Percentiles rank a stretch among this genome's conserved stretches.
These are phyloP conservation scores for Emys orbicularis DNA, from an alignment of 2,797 vertebrate species.

Conservation along the genomic window DNA sequence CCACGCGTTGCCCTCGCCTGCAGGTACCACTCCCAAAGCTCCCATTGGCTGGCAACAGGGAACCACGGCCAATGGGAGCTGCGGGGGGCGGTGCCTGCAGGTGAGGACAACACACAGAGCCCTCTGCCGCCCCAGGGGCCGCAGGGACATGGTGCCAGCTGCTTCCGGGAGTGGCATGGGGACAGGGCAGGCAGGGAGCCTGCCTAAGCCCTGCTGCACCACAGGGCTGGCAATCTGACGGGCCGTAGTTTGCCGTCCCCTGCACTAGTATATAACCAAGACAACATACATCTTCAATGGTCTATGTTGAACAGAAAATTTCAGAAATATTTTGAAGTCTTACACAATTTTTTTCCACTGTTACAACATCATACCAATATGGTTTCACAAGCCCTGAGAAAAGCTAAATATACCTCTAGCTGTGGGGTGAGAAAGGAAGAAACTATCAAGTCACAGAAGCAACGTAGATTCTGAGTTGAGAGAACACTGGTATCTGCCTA, in stretches of 20 bases:
- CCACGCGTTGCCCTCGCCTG: accelerated
- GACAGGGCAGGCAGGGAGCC: no score
- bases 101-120: no score
- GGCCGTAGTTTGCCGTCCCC: no score
- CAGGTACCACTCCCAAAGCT: no score
- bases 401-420: not conserved
- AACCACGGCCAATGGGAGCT: no score
- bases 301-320: not conserved
- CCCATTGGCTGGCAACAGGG: no score
- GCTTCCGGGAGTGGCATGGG: no score
- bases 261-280: not conserved
- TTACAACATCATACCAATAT: not conserved
- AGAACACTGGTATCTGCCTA: not conserved
- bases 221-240: no score
- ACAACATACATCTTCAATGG: not conserved
- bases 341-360: not conserved
- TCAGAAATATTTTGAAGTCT: not conserved
- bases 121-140: no score
- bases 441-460: not conserved
- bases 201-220: no score
- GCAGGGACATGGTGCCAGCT: no score
- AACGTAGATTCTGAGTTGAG: not conserved
- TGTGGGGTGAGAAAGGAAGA: not conserved
- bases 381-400: not conserved
- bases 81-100: no score